Evolutionary conservation across 2,888 invertebrate species (phyloP), one percentile per base, ranked within the genome.

Genomic region (Cheilosia variabilis): DNA sequence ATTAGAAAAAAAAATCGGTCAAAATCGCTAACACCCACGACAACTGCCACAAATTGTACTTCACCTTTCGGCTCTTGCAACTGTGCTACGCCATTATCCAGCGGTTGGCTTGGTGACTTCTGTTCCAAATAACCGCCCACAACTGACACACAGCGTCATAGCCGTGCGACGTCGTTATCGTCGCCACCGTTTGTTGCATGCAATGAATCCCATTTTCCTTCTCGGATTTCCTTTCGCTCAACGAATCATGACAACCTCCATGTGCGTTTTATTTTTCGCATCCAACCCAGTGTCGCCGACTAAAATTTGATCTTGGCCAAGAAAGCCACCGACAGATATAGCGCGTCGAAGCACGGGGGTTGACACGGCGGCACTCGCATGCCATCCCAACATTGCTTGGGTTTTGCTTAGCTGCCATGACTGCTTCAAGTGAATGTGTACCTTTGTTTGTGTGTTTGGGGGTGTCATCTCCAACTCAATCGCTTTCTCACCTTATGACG

Each of bases 291-390:
- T 37, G 43, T 31, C 65, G 19, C 17, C 62, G 57, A 65, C 65
- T 75, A 65, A 71, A 71, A 77, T 82, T 72, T 82, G 77, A 77
- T 78, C 77, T 84, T 69, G 55, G 65, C 80, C 65, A 65, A 69
- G 50, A 69, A 52, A 75, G 41, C 15, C 60, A 62, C 53, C 55
- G 13, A 19, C 34, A 68, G 34, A 22, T 41, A 24, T 24, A 50
- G 55, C 34, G 63, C 75, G 62, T 73, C 78, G 62, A 47, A 73
- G 60, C 43, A 69, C 68, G 63, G 63, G 27, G 52, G 24, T 52
- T 52, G 52, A 83, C 57, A 79, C 52, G 62, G 68, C 72, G 52
- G 52, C 22, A 22, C 34, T 52, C 62, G 9, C 31, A 83, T 73
- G 45, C 63, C 73, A 63, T 72, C 83, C 50, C 66, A 62, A 73